Conservation (phyloP, 1,140 invertebrate species). For the Aphidius gifuensis region DNA sequence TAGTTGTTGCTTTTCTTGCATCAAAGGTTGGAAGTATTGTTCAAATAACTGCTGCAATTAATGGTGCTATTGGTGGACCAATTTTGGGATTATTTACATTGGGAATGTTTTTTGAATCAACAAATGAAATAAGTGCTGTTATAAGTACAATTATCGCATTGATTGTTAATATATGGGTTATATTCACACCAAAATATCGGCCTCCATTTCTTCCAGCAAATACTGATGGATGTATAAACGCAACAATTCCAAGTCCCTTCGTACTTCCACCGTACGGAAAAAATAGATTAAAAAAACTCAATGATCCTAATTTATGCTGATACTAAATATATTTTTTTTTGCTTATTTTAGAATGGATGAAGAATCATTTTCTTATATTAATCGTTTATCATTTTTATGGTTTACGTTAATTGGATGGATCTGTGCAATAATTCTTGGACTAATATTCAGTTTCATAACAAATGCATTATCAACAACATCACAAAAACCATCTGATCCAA, state of each 20-base stretch:
- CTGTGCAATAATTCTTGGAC: slow-evolving; percentile 18
- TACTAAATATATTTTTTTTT: slow-evolving; percentile 13
- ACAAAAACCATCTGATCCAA: slow-evolving; percentile 7
- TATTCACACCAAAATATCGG: slow-evolving; percentile 74
- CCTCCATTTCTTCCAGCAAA: slow-evolving; percentile 58
- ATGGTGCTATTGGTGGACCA: slow-evolving; percentile 78
- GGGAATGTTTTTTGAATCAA: slow-evolving; percentile 68
- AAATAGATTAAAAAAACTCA: too few species aligned
- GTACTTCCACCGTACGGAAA: not conserved
- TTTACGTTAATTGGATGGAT: slow-evolving; percentile 18
- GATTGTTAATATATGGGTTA: slow-evolving; percentile 73
- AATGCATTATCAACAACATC: slow-evolving; percentile 13
- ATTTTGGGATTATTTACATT: slow-evolving; percentile 74
- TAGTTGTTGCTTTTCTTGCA: slow-evolving; percentile 70
- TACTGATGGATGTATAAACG: slow-evolving; percentile 56
- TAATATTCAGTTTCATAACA: slow-evolving; percentile 10
- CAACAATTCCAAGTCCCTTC: slow-evolving; percentile 18
- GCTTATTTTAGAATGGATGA: slow-evolving; percentile 24
- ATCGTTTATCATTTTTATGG: slow-evolving; percentile 25
- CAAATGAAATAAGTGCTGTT: slow-evolving; percentile 72
- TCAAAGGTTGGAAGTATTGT: slow-evolving; percentile 70
- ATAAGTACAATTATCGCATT: slow-evolving; percentile 67
- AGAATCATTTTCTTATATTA: slow-evolving; percentile 25
- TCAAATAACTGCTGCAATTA: slow-evolving; percentile 70
- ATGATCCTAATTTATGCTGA: too few species aligned